Evolutionary conservation across 1,140 invertebrate species (phyloP).

Genomic region (Drosophila kohkoa): DNA sequence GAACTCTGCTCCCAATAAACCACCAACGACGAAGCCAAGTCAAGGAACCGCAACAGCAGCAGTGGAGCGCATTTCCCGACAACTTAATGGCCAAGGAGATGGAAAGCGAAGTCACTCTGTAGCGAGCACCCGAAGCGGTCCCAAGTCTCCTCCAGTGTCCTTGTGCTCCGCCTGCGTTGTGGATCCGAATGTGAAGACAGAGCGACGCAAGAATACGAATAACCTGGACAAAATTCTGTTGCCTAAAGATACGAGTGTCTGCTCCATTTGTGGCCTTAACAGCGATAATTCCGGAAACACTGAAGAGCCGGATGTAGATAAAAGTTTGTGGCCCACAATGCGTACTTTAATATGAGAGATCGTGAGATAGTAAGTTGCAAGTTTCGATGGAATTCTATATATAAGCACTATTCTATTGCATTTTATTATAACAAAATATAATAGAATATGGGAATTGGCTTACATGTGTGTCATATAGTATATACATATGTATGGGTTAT

Average conservation of each 20-base stretch:
- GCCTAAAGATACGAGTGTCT: neutral
- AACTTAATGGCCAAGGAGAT: conserved; percentile 25
- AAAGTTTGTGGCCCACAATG: neutral
- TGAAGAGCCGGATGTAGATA: neutral
- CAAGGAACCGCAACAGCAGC: too few species aligned
- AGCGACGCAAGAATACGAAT: neutral
- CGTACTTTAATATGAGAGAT: neutral
- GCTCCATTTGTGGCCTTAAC: conserved; percentile 19
- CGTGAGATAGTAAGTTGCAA: too few species aligned
- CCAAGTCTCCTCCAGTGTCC: neutral
- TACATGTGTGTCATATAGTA: too few species aligned
- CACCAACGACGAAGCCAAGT: neutral
- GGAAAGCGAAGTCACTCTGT: conserved; percentile 7
- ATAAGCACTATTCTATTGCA: too few species aligned
- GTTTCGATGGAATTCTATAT: too few species aligned
- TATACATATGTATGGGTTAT: too few species aligned
- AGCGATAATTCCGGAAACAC: neutral
- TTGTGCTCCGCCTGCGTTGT: conserved; percentile 1
- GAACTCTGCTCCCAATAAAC: neutral
- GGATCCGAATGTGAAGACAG: neutral
- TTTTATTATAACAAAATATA: too few species aligned
- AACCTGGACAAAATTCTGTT: neutral
- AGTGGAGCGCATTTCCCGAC: neutral
- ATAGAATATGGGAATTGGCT: too few species aligned
- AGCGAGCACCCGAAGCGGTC: neutral